These are phyloP conservation scores for Rhinoraja longicauda DNA, from an alignment of 2,797 vertebrate genomes.

Conservation along the genomic window DNA sequence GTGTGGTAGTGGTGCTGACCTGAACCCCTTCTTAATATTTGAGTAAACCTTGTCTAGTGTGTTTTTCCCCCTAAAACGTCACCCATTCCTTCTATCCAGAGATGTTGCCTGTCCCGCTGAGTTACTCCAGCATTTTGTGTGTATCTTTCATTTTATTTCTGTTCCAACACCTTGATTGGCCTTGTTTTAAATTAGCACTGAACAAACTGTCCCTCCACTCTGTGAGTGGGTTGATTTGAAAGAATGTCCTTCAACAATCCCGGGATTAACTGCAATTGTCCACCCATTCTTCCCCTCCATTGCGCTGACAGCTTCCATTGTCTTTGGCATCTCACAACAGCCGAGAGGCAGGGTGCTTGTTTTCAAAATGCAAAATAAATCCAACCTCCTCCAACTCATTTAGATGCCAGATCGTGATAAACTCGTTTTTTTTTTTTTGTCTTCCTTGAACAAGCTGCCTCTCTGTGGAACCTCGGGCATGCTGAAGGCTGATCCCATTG, in stretches of 20 bases:
- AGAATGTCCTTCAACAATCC: neutral
- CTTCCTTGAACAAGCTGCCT: neutral
- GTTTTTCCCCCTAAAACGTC: no score
- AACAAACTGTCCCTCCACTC: no score
- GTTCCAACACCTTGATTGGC: neutral
- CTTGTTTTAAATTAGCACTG: no score
- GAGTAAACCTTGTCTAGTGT: no score
- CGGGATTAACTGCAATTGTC: conserved; percentile 15
- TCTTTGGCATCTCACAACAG: neutral
- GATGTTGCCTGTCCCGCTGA: no score
- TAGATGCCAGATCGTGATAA: neutral
- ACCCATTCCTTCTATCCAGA: no score
- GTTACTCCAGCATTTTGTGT: no score
- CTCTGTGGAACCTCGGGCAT: neutral
- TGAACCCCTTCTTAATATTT: no score
- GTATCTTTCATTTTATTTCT: neutral
- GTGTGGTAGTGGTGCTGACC: no score
- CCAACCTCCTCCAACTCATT: neutral
- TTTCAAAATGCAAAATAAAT: neutral
- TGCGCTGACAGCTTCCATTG: neutral
- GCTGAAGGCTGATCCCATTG: neutral
- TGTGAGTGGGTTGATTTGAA: neutral
- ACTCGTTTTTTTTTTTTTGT: neutral
- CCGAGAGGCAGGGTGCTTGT: neutral
- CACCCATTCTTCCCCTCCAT: neutral